A percentile compares a stretch with the other conserved stretches of the same genome.
Conservation (phyloP, 2,888 invertebrate genomes). For the Drepanosiphum platanoidis region DNA sequence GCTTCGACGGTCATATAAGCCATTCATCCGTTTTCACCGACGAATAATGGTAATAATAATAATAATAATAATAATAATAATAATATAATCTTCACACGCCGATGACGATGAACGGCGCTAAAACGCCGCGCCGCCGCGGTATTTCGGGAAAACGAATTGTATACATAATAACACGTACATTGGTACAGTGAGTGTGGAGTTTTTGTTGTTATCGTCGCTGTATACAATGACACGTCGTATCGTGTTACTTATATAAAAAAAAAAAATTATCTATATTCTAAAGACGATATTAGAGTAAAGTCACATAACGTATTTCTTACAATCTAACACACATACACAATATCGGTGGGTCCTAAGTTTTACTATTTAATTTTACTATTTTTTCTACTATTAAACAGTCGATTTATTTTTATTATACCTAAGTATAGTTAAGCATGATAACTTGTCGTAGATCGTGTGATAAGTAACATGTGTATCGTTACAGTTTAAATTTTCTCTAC, state of each 20-base stretch:
- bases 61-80: conserved; percentile 16
- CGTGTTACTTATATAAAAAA: conserved; percentile 17
- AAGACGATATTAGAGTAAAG: too few relatives aligned
- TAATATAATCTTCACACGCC: conserved; percentile 34
- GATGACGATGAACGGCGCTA: conserved; percentile 44
- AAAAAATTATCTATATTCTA: background rate
- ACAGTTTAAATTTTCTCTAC: too few relatives aligned
- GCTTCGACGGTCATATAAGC: background rate
- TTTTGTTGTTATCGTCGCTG: conserved; percentile 6
- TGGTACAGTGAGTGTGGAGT: background rate
- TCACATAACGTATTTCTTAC: too few relatives aligned
- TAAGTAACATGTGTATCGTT: too few relatives aligned
- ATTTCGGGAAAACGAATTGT: conserved; percentile 10
- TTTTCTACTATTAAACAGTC: too few relatives aligned
- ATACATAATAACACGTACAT: background rate
- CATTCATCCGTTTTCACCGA: conserved; percentile 42
- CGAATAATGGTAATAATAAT: conserved; percentile 6
- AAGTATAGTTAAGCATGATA: too few relatives aligned
- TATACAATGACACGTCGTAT: background rate
- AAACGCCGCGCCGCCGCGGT: conserved; percentile 35
- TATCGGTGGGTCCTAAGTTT: too few relatives aligned
- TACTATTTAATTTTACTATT: too few relatives aligned
- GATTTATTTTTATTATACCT: too few relatives aligned
- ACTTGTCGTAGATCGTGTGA: too few relatives aligned
- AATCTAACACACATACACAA: too few relatives aligned